Evolutionary conservation across 2,113 vertebrate species (phyloP).

Genomic region (Poeciliopsis occidentalis): DNA sequence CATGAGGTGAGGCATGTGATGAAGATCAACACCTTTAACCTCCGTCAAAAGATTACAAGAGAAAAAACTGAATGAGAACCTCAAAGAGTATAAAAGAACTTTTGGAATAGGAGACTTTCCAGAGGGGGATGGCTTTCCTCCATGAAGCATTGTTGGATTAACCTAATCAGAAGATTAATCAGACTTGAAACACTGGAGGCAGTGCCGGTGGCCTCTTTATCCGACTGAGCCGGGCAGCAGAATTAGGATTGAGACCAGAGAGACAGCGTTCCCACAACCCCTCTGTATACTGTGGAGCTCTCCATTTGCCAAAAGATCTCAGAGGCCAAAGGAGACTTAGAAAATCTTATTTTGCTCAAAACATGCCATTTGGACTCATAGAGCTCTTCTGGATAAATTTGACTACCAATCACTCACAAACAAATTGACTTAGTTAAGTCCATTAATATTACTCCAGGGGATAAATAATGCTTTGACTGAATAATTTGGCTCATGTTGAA

Average conservation of each 20-base stretch:
- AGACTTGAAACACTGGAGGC: constrained; percentile 73
- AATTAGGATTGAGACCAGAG: constrained; percentile 52
- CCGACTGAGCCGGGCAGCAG: constrained; percentile 50
- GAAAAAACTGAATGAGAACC: constrained; percentile 22
- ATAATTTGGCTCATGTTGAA: neutral
- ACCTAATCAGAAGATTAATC: constrained; percentile 79
- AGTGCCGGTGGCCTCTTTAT: constrained; percentile 66
- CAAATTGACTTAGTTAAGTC: neutral
- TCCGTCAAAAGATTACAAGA: constrained; percentile 34
- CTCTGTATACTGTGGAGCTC: constrained; percentile 44
- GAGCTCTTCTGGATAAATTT: neutral
- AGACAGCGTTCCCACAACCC: constrained; percentile 71
- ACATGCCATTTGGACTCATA: constrained; percentile 18
- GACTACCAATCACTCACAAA: neutral
- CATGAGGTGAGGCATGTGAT: constrained; percentile 5
- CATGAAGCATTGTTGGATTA: constrained; percentile 71
- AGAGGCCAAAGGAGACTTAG: constrained; percentile 42
- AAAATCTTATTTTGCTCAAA: constrained; percentile 32
- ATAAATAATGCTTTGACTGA: neutral
- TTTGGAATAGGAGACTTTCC: constrained; percentile 45
- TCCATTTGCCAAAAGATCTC: constrained; percentile 46
- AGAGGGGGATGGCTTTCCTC: constrained; percentile 41
- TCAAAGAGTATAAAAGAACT: constrained; percentile 2
- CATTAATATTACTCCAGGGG: neutral
- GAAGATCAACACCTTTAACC: constrained; percentile 42